Evolutionary conservation across 2,113 vertebrate species (phyloP), one percentile per base, ranked within the genome.

Genomic region (Forbesichthys agassizii): DNA sequence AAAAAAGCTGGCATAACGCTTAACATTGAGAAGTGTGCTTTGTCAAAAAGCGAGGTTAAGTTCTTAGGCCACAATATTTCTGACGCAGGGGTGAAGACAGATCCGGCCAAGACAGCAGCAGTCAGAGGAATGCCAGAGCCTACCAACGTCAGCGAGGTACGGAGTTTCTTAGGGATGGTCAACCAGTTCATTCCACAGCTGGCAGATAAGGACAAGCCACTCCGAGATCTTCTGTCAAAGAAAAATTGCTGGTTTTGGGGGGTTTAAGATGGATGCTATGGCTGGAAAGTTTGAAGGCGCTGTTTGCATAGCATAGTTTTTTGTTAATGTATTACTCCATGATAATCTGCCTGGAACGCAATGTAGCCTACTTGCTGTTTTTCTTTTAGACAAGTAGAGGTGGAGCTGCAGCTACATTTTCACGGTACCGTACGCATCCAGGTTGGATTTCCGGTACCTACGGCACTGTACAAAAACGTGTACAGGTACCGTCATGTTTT

Each of bases 81-180:
- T 11, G 68, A 71, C 58, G 56, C 53, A 12, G 1, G 4, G 12
- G 55, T 27, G 7, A 65, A 65, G 61, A 78, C 59, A 6, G 54
- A 18, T 27, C 27, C 27, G 54, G 54, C 54, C 54, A 81, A 81
- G 36, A 80, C 67, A 1, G 33, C 46, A 5, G 46, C 63, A 0
- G 59, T 82, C n/a, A 36, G 11, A 8, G 46, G 68, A 1, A 75
- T 64, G 57, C 18, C 2, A 0, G 49, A 54, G 14, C 58, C 62
- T 1, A 27, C 11, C 9, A 56, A 60, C 5, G 36, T 73, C 1
- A 5, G 12, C 0, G 11, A 79, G 14, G 3, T 76, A 2, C 0
- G n/a, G 0, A 71, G 33, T 16, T 87, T 68, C 51, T 59, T 87
- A 0, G 11, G 77, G 0, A 80, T 77, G 66, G 69, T 88, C 0